Evolutionary conservation across 2,113 vertebrate species (phyloP).

Genomic region (Calyptommatus sinebrachiatus): DNA sequence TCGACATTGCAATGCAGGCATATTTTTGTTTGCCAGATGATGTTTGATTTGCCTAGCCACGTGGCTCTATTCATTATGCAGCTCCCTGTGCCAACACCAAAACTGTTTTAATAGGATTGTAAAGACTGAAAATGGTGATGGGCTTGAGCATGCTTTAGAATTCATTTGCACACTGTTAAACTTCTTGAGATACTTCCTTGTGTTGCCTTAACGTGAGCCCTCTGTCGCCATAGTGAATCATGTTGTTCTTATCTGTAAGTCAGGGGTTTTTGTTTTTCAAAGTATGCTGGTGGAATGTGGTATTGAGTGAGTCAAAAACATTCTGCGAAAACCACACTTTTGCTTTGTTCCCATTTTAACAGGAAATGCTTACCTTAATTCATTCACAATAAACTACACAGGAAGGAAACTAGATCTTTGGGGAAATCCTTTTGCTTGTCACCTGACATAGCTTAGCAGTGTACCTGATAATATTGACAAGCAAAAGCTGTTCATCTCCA

Average conservation of each 20-base stretch:
- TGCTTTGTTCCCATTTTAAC: constrained; percentile 64
- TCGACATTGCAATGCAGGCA: too few relatives aligned
- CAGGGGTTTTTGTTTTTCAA: neutral
- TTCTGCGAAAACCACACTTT: neutral
- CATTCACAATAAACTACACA: constrained; percentile 44
- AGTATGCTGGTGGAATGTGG: constrained; percentile 26
- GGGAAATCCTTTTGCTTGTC: constrained; percentile 23
- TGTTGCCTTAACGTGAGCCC: neutral
- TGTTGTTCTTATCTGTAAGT: neutral
- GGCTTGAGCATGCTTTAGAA: neutral
- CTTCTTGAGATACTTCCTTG: neutral
- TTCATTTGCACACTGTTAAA: neutral
- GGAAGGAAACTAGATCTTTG: neutral
- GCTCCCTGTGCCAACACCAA: too few relatives aligned
- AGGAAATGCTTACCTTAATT: constrained; percentile 73
- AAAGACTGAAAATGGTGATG: neutral
- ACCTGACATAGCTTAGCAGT: constrained; percentile 29
- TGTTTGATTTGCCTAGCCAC: too few relatives aligned
- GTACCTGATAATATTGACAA: constrained; percentile 4
- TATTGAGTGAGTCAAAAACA: constrained; percentile 20
- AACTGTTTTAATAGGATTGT: too few relatives aligned
- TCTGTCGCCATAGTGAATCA: neutral
- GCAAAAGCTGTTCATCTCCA: constrained; percentile 6
- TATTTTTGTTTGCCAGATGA: too few relatives aligned
- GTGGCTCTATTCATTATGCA: too few relatives aligned